Percentiles rank a stretch among this genome's conserved stretches.
Evolutionary conservation across 2,113 vertebrate species (phyloP).

Genomic region (Salvelinus alpinus): DNA sequence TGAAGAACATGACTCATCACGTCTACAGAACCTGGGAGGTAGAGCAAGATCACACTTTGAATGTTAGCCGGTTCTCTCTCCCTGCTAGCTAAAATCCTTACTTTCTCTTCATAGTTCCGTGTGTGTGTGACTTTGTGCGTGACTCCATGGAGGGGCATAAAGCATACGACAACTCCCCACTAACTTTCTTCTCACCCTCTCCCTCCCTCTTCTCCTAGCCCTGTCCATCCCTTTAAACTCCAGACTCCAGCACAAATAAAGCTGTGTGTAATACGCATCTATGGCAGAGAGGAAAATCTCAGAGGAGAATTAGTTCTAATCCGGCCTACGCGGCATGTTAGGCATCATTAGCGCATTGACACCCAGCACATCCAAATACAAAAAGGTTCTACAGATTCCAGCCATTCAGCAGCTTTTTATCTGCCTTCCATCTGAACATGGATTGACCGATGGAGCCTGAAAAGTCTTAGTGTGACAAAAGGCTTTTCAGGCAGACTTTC

Average conservation of each 20-base stretch:
- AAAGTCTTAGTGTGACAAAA: constrained; percentile 7
- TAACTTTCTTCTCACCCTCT: background rate
- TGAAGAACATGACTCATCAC: constrained; percentile 61
- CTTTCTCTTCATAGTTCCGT: constrained; percentile 15
- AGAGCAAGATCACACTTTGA: constrained; percentile 26
- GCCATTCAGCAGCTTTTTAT: constrained; percentile 33
- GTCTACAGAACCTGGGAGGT: constrained; percentile 44
- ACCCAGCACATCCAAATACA: constrained; percentile 22
- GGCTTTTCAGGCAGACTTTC: background rate
- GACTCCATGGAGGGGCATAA: no score
- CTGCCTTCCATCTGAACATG: constrained; percentile 22
- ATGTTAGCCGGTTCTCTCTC: constrained; percentile 11
- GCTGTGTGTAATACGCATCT: background rate
- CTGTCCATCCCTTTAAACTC: background rate
- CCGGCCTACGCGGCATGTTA: background rate
- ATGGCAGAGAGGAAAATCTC: background rate
- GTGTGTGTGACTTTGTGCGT: no score
- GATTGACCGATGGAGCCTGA: constrained; percentile 9
- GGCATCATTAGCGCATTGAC: constrained; percentile 3
- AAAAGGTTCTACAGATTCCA: constrained; percentile 22
- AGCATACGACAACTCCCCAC: background rate
- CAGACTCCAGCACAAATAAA: background rate
- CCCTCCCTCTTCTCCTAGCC: background rate
- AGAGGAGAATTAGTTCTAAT: background rate
- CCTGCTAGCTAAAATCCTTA: constrained; percentile 29